Evolutionary conservation across 2,113 vertebrate species (phyloP), one percentile per base, ranked within the genome.

Genomic region (Hippocampus zosterae): DNA sequence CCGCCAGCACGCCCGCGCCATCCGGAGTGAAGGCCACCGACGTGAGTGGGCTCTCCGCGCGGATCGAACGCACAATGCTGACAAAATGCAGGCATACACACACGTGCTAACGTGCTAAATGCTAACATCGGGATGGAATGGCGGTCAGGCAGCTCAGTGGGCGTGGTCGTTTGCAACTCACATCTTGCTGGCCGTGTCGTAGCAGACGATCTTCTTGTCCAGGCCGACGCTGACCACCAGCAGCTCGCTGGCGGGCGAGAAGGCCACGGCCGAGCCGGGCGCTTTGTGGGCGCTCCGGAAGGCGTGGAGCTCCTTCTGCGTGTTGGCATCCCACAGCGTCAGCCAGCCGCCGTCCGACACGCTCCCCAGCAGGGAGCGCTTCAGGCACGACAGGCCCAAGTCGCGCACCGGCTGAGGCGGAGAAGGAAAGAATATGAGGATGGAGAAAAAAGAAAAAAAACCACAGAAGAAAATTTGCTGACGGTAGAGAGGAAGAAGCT

Each of bases 121-220:
- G 8, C 8, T 44, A 44, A 44, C 12, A 44, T 33, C 29, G 5
- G 29, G 3, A 5, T 33, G 3, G 29, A 33, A 4, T 33, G 29
- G 29, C 29, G 29, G 29, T 33, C 5, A 33, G 29, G 3, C 29
- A 29, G 29, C 29, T 29, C 29, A 29, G 2, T 3, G 29, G 29
- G 29, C 29, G 3, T 29, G 29, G 29, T 29, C 29, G 3, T 29
- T 29, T 29, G 29, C 29, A 29, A 29, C 94, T 94, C 88, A 98
- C 97, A 94, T 96, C 91, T 95, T 98, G 91, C 95, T 96, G 79
- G 93, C 92, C 1, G 94, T 94, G 86, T 99, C 97, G 81, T 98
- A 99, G 75, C 96, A 96, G 90, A 97, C 89, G 76, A 98, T 94
- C 92, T 95, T 96, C 90, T 98, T 99, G 90, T 99, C 97, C 83